Evolutionary conservation across 92 coral and sea anemone genomes (phyloP).

Genomic region (Bergia sp.): DNA sequence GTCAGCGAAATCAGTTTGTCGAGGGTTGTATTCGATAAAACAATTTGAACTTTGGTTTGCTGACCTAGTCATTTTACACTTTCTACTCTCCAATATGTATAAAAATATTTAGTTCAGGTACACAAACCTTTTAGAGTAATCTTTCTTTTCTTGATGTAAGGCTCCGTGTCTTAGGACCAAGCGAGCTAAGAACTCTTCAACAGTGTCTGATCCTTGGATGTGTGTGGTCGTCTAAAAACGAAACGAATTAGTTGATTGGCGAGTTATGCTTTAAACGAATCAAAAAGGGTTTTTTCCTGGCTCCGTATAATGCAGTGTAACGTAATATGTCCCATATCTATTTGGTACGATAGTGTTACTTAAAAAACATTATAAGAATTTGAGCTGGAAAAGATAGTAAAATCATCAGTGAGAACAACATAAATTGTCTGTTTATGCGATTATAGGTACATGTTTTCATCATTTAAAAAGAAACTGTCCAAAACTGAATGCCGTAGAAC

Average conservation of each 20-base stretch:
- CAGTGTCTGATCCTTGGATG: background rate
- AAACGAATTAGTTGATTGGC: conserved; percentile 31
- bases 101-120: background rate
- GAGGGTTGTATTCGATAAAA: background rate
- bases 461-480: background rate
- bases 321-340: conserved; percentile 14
- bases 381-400: background rate
- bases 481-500: background rate
- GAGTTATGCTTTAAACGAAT: conserved; percentile 12
- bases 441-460: background rate
- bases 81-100: background rate
- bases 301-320: background rate
- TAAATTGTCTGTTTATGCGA: background rate
- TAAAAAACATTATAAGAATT: conserved; percentile 28
- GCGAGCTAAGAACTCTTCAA: background rate
- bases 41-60: background rate
- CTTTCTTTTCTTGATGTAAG: background rate
- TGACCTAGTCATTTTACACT: background rate
- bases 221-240: conserved; percentile 35
- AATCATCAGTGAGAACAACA: conserved; percentile 2
- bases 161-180: background rate
- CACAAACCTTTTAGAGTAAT: conserved; percentile 33
- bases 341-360: conserved; percentile 37
- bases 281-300: background rate
- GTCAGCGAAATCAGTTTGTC: background rate